These are phyloP conservation scores for Stegana nigrithorax DNA, from an alignment of 2,888 invertebrate species.

Conservation along the genomic window DNA sequence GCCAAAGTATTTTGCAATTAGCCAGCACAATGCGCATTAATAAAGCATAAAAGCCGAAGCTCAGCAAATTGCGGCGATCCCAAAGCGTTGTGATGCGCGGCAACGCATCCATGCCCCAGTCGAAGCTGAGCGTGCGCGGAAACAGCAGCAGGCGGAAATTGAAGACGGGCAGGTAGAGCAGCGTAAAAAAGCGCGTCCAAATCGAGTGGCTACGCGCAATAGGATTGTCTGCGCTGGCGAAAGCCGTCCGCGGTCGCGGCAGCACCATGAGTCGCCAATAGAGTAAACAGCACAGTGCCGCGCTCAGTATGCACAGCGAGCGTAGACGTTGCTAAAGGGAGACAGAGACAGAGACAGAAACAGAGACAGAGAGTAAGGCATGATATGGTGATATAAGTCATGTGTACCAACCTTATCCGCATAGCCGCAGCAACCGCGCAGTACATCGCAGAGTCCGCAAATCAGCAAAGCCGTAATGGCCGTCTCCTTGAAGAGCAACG, in stretches of 20 bases:
- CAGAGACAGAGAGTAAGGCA: too few species aligned
- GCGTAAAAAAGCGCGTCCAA: slow-evolving; percentile 86
- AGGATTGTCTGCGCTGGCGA: slow-evolving; percentile 95
- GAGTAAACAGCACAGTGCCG: slow-evolving; percentile 78
- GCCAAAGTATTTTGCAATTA: slow-evolving; percentile 36
- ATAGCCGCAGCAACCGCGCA: slow-evolving; percentile 69
- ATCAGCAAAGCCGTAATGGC: slow-evolving; percentile 91
- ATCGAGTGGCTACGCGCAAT: slow-evolving; percentile 82
- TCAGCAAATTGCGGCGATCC: slow-evolving; percentile 83
- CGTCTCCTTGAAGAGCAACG: slow-evolving; percentile 94
- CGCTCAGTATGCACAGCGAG: slow-evolving; percentile 76
- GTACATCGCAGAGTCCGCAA: slow-evolving; percentile 88
- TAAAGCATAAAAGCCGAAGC: slow-evolving; percentile 79
- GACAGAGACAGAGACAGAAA: not conserved
- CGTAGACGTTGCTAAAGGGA: slow-evolving; percentile 77
- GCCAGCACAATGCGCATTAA: slow-evolving; percentile 48
- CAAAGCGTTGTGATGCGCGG: slow-evolving; percentile 81
- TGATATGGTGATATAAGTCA: too few species aligned
- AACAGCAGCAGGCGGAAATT: slow-evolving; percentile 88
- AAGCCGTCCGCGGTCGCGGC: slow-evolving; percentile 76
- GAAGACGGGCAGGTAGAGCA: slow-evolving; percentile 89
- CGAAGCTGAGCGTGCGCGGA: slow-evolving; percentile 91
- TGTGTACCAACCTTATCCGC: slow-evolving; percentile 70
- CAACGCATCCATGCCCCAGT: slow-evolving; percentile 99
- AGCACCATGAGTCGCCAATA: slow-evolving; percentile 82